phyloP scores from a whole-genome alignment of 2,113 vertebrate genomes.

The Zapus hudsonius region DNA sequence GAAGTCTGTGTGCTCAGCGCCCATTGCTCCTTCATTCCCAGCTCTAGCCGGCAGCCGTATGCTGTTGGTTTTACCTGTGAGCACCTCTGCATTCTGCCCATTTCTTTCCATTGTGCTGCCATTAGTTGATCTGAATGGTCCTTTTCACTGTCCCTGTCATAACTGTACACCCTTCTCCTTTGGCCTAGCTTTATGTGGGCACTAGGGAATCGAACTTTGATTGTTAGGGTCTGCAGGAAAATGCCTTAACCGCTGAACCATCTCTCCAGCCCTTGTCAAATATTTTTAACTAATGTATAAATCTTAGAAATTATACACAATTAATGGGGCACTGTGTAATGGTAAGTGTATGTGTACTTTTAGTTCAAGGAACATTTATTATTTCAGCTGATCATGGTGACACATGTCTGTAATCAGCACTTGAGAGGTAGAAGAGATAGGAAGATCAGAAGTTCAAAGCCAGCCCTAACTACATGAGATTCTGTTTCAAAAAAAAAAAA shows the following conservation, averaged over 20 bases:
- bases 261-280: too few species aligned
- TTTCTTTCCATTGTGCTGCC: too few species aligned
- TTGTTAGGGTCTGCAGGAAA: too few species aligned
- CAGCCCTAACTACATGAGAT: not conserved
- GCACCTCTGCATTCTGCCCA: not conserved
- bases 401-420: not conserved
- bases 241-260: too few species aligned
- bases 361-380: not conserved
- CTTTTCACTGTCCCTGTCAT: too few species aligned
- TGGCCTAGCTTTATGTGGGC: too few species aligned
- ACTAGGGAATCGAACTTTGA: too few species aligned
- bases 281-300: too few species aligned
- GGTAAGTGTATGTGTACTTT: not conserved
- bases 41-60: not conserved
- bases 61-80: not conserved
- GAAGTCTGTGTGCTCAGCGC: not conserved
- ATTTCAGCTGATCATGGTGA: not conserved
- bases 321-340: not conserved
- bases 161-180: too few species aligned
- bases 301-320: not conserved
- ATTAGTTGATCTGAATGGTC: too few species aligned
- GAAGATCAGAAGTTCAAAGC: not conserved
- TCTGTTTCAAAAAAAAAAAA: not conserved
- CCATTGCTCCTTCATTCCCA: not conserved
- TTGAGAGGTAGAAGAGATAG: not conserved